phyloP scores from a whole-genome alignment of 1,140 invertebrate genomes.

The Drosophila ironensis region DNA sequence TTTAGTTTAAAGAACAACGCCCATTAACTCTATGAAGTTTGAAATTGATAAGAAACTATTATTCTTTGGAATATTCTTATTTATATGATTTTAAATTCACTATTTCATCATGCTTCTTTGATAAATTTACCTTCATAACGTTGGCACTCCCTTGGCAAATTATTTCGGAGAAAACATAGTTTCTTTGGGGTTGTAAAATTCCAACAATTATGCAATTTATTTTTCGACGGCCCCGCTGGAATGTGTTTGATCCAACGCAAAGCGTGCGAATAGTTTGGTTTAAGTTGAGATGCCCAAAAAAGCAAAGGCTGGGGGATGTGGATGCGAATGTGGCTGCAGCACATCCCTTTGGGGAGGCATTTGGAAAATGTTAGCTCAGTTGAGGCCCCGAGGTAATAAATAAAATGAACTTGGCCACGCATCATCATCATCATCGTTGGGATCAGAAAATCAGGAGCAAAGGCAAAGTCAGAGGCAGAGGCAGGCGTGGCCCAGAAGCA shows the following conservation, averaged over 20 bases:
- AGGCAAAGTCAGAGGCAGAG: conserved; percentile 5
- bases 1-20: no score
- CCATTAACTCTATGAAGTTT: no score
- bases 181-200: not conserved
- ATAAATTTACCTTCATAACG: no score
- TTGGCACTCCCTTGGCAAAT: no score
- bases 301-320: not conserved
- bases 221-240: conserved; percentile 13
- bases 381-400: conserved; percentile 58
- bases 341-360: conserved; percentile 45
- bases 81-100: no score
- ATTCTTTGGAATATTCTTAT: no score
- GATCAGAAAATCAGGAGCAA: not conserved
- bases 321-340: not conserved
- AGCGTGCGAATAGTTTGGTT: conserved; percentile 69
- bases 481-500: conserved; percentile 31
- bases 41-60: no score
- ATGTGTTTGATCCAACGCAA: conserved; percentile 74
- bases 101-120: no score
- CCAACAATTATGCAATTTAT: not conserved
- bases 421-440: conserved; percentile 28
- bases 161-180: not conserved
- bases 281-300: not conserved
- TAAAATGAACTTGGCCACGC: conserved; percentile 59
- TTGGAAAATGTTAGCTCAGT: conserved; percentile 59